phyloP scores from a whole-genome alignment of 1,140 invertebrate genomes.

The Vanessa atalanta region DNA sequence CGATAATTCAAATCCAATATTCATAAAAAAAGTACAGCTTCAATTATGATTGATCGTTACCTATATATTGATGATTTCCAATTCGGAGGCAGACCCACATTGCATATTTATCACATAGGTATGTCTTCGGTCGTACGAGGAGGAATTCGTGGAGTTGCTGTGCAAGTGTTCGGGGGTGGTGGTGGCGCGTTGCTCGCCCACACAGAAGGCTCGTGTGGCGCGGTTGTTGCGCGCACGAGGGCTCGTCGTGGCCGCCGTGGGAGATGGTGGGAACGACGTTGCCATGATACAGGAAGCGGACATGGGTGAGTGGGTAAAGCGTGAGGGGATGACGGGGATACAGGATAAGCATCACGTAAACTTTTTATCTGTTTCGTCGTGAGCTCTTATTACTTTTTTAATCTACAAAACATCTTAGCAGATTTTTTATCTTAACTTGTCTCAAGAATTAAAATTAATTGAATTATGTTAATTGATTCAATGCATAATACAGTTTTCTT shows the following conservation, averaged over 20 bases:
- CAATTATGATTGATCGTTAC: too few relatives aligned
- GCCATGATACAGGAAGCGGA: conserved; percentile 98
- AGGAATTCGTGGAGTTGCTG: conserved; percentile 97
- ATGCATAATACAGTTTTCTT: too few relatives aligned
- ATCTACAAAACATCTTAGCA: too few relatives aligned
- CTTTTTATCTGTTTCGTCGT: too few relatives aligned
- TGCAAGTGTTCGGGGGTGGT: conserved; percentile 96
- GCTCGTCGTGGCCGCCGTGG: conserved; percentile 90
- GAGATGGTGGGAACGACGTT: conserved; percentile 94
- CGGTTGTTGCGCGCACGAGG: conserved; percentile 92
- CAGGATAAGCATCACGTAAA: too few relatives aligned
- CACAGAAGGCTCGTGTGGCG: conserved; percentile 99
- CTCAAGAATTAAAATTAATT: too few relatives aligned
- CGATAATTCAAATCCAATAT: too few relatives aligned
- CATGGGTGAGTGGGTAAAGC: conserved; percentile 82
- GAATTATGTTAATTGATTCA: too few relatives aligned
- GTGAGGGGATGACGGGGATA: too few relatives aligned
- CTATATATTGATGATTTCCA: not conserved
- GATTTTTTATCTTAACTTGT: too few relatives aligned
- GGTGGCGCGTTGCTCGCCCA: conserved; percentile 98
- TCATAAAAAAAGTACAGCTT: too few relatives aligned
- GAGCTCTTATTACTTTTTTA: too few relatives aligned
- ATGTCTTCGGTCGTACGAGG: conserved; percentile 96
- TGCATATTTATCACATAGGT: conserved; percentile 63
- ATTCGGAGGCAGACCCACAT: not conserved